Evolutionary conservation across 2,797 vertebrate genomes (phyloP), one percentile per base, ranked within the genome.

Genomic region (Valencia hispanica): DNA sequence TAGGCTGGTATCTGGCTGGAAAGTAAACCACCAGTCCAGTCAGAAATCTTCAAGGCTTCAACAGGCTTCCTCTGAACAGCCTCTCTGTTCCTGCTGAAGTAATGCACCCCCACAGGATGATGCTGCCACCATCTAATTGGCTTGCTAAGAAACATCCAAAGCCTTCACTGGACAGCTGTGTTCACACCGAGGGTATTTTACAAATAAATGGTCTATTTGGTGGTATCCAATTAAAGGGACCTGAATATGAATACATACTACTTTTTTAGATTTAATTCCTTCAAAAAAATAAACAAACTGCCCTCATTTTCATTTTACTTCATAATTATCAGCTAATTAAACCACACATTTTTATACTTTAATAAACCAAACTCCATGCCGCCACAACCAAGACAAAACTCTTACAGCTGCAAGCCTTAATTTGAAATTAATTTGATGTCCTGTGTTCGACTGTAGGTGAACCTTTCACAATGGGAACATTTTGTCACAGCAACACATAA

Each of bases 401-500:
- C 76, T 75, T 84, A 82, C 79, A 80, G 77, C 77, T 69, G 69
- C 71, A 15, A 8, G 36, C 72, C 80, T 88, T 85, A 73, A 89
- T 88, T 81, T 89, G 83, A 83, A 80, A 86, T 84, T 77, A 78
- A 90, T 89, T 83, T 65, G 72, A 74, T 84, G 76, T 86, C 75
- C 45, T 39, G 68, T 48, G 53, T 77, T 77, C 14, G 9, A 68
- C 72, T 85, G 73, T 73, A 43, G 77, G 77, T 66, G 72, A 71
- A 85, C 50, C 70, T 74, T 72, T 86, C 80, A 79, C 83, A 80
- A 75, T 69, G 73, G 92, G 80, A 75, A 77, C 77, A 84, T 89
- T 87, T 88, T 74, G 79, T 90, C 87, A 91, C 75, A 85, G 73
- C 75, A 83, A 87, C 88, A 87, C 91, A 91, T 94, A 93, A 78